Conservation (phyloP, 2,888 invertebrate genomes). For the Tenthredo notha region DNA sequence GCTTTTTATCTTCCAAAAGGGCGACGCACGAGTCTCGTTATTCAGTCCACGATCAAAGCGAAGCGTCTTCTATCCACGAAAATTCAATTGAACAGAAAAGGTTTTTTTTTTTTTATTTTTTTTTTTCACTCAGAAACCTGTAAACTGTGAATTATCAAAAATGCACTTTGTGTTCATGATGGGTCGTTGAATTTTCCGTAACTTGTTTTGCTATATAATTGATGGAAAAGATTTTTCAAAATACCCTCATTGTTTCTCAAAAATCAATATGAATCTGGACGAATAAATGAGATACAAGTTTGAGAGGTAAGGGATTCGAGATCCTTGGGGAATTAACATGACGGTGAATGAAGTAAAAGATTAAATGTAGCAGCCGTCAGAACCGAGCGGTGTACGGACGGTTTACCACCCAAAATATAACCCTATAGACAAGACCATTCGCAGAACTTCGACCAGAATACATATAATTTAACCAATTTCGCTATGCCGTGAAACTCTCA, state of each 20-base stretch:
- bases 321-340: slow-evolving; percentile 3
- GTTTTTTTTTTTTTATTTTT: too few species aligned
- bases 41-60: slow-evolving; percentile 23
- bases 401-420: slow-evolving; percentile 20
- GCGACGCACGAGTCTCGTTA: not conserved
- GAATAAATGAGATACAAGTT: not conserved
- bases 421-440: not conserved
- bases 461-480: slow-evolving; percentile 33
- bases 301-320: not conserved
- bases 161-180: not conserved
- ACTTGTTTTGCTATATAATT: not conserved
- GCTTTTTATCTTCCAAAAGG: not conserved
- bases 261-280: not conserved
- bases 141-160: not conserved
- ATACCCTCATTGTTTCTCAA: not conserved
- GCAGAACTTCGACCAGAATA: slow-evolving; percentile 7
- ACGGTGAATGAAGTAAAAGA: slow-evolving; percentile 20
- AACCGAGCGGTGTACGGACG: not conserved
- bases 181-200: not conserved
- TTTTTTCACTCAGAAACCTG: not conserved
- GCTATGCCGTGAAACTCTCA: not conserved
- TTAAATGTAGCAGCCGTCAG: slow-evolving; percentile 33
- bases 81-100: not conserved
- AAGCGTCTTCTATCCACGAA: not conserved
- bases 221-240: not conserved